Evolutionary conservation across 1,140 invertebrate genomes (phyloP).

Genomic region (Diprion similis): DNA sequence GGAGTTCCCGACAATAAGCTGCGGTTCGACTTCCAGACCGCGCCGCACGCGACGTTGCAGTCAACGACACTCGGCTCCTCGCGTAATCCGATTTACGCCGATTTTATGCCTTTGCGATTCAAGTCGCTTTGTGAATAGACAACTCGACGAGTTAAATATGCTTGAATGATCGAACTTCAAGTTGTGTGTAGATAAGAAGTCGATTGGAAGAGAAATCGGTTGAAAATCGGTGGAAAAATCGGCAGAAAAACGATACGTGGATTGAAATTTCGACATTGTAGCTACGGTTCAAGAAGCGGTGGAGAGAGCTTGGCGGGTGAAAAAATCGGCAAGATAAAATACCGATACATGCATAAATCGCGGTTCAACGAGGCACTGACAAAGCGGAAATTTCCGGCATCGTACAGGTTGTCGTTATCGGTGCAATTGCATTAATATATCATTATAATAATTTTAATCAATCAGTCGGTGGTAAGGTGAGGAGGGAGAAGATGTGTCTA

Average conservation of each 20-base stretch:
- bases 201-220: not conserved
- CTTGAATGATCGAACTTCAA: no score
- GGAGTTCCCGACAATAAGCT: not conserved
- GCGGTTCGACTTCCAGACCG: not conserved
- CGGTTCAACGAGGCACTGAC: no score
- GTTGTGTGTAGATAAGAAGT: not conserved
- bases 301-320: no score
- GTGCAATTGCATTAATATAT: no score
- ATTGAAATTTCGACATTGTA: no score
- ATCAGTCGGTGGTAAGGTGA: not conserved
- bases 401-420: no score
- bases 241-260: not conserved
- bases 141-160: not conserved
- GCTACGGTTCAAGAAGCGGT: no score
- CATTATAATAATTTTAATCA: not conserved
- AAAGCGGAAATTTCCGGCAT: no score
- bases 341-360: no score
- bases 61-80: not conserved
- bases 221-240: not conserved
- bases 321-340: no score
- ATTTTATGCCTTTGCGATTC: not conserved
- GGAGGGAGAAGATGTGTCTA: not conserved
- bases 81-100: not conserved
- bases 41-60: not conserved
- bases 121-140: not conserved